Conservation (phyloP, 2,113 vertebrate species). For the Hypocryptadius cinnamomeus region DNA sequence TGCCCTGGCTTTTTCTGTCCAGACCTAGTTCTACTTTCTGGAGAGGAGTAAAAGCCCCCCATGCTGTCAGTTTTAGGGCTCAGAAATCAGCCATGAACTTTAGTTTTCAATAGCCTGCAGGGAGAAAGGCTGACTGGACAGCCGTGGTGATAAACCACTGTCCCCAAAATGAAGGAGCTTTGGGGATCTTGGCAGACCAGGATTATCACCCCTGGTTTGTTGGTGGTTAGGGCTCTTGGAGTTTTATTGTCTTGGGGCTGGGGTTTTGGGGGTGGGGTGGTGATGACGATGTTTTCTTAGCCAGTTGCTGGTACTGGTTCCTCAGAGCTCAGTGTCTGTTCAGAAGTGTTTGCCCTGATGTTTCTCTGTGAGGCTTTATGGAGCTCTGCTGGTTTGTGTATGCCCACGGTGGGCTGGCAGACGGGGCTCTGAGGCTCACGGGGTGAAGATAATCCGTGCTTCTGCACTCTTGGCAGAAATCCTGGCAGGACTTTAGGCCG, state of each 20-base stretch:
- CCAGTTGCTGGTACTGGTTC: not conserved
- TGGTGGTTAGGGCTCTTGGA: not conserved
- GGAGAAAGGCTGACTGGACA: not conserved
- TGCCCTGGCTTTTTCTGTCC: not conserved
- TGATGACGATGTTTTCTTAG: not conserved
- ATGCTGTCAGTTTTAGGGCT: not conserved
- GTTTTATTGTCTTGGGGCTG: not conserved
- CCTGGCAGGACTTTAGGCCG: not conserved
- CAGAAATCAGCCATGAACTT: not conserved
- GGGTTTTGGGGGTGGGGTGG: not conserved
- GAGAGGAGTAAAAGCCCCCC: not conserved
- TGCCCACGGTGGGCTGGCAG: not conserved
- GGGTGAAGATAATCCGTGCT: not conserved
- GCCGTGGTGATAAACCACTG: not conserved
- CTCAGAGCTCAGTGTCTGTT: not conserved
- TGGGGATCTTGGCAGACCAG: not conserved
- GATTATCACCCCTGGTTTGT: not conserved
- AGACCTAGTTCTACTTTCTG: not conserved
- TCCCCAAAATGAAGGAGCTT: not conserved
- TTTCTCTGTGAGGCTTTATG: not conserved
- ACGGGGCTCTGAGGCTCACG: not conserved
- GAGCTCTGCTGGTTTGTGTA: not conserved
- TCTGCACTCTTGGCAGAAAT: conserved; percentile 19
- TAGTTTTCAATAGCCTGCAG: not conserved
- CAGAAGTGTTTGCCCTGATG: not conserved